Conservation (phyloP, 2,113 vertebrate species). For the Perca schrenkii region DNA sequence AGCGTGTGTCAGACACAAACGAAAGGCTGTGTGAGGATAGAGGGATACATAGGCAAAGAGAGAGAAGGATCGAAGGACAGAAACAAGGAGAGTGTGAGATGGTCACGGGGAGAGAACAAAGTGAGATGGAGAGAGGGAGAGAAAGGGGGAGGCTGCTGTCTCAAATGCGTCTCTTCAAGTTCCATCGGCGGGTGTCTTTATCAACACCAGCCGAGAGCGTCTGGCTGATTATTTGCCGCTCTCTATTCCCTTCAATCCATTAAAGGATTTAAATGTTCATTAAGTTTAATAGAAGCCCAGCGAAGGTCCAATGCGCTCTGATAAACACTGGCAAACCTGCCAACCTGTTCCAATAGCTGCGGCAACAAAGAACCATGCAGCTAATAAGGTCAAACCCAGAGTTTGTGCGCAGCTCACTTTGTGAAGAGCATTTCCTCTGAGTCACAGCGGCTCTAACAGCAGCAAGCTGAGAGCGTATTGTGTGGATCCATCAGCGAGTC, state of each 20-base stretch:
- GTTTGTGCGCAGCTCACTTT: slow-evolving; percentile 63
- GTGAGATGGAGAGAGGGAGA: slow-evolving; percentile 32
- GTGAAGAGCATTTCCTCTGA: slow-evolving; percentile 36
- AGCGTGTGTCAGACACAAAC: slow-evolving; percentile 44
- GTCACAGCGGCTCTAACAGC: slow-evolving; percentile 15
- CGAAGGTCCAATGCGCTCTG: slow-evolving; percentile 75
- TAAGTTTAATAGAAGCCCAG: slow-evolving; percentile 76
- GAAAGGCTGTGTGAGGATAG: slow-evolving; percentile 31
- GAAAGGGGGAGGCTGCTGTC: slow-evolving; percentile 36
- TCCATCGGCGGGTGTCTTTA: slow-evolving; percentile 61
- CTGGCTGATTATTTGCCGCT: slow-evolving; percentile 70
- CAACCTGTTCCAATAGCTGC: slow-evolving; percentile 73
- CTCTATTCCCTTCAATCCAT: slow-evolving; percentile 80
- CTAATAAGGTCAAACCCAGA: slow-evolving; percentile 77
- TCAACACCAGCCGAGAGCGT: slow-evolving; percentile 55
- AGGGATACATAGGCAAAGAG: slow-evolving; percentile 13
- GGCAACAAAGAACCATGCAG: slow-evolving; percentile 38
- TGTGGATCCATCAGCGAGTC: slow-evolving; percentile 8
- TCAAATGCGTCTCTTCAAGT: slow-evolving; percentile 50
- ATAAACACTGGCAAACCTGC: slow-evolving; percentile 74
- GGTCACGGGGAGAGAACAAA: slow-evolving; percentile 36
- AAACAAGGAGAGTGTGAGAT: slow-evolving; percentile 10
- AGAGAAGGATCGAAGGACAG: not conserved
- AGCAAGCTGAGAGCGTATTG: not conserved
- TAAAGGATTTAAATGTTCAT: slow-evolving; percentile 82